Evolutionary conservation across 2,797 vertebrate species (phyloP).

Genomic region (Sebastolobus altivelis): DNA sequence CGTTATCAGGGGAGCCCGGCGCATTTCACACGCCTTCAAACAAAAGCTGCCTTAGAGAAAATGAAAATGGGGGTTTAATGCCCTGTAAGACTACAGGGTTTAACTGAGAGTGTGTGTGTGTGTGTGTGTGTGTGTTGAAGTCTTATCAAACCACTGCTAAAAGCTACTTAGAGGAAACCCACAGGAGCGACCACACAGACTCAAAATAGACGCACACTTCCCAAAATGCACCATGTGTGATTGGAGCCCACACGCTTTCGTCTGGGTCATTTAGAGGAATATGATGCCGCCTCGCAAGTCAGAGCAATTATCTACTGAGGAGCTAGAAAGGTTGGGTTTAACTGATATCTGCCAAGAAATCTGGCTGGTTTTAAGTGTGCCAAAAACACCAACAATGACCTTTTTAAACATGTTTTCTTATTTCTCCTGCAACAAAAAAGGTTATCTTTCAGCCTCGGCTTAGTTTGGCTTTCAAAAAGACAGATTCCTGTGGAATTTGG

Average conservation of each 20-base stretch:
- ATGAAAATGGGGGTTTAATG: constrained; percentile 64
- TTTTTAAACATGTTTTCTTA: neutral
- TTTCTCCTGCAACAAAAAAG: neutral
- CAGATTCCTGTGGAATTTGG: neutral
- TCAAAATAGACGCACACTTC: constrained; percentile 29
- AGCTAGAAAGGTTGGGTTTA: neutral
- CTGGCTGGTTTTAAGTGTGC: fast-evolving
- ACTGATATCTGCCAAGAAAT: neutral
- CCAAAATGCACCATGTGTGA: constrained; percentile 8
- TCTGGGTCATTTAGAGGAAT: neutral
- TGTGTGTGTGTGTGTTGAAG: constrained; percentile 8
- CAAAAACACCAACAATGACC: neutral
- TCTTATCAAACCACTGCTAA: constrained; percentile 55
- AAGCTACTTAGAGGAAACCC: constrained; percentile 58
- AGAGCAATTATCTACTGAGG: neutral
- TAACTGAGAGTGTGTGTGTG: constrained; percentile 19
- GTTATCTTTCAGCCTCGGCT: neutral
- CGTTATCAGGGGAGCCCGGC: constrained; percentile 24
- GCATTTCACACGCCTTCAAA: constrained; percentile 39
- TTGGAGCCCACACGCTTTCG: neutral
- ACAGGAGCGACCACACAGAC: constrained; percentile 45
- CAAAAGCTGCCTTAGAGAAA: constrained; percentile 52
- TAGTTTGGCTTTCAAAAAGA: neutral
- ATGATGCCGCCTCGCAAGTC: neutral
- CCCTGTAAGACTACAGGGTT: constrained; percentile 44